Evolutionary conservation across 2,888 invertebrate genomes (phyloP), one percentile per base, ranked within the genome.

Genomic region (Ecliptopera silaceata): DNA sequence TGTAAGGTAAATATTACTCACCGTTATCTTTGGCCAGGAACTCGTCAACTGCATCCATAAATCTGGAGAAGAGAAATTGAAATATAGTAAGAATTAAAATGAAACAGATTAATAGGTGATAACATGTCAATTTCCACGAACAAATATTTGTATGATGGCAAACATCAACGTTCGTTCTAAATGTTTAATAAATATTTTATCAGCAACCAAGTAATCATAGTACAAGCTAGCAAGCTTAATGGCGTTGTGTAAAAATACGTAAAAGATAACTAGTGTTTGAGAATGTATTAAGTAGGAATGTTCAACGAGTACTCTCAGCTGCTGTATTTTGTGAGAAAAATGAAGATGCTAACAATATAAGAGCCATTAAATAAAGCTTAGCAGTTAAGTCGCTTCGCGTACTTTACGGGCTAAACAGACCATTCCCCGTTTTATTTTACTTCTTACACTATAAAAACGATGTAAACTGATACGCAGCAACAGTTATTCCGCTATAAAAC

Each of bases 401-500:
- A 52, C 49, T 59, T 32, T 49, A 59, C 50, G 65, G 72, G 54
- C 54, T 59, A 59, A 59, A 54, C 74, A 76, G 60, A 64, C 51
- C 73, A 75, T 77, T 78, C 75, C n/a, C 70, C 67, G 58, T 64
- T 70, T 71, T 72, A 65, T 75, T 73, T 75, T 67, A 75, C 69
- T 68, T 74, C 71, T 68, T 75, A 77, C 71, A 77, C 72, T 71
- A 75, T 73, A 73, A 79, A 80, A 80, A 75, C 79, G 75, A 73
- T 81, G 86, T 87, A 85, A 87, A 82, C 69, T 75, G 82, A 88
- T 85, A 83, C 80, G 75, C 72, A 76, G 73, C 76, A 77, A 81
- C 81, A 77, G 84, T 82, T 81, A 82, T 80, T 79, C 75, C 63
- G 65, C 76, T 68, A 80, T 84, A 83, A 86, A 88, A 87, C 69